Evolutionary conservation across 2,113 vertebrate genomes (phyloP).

Genomic region (Aldabrachelys gigantea): DNA sequence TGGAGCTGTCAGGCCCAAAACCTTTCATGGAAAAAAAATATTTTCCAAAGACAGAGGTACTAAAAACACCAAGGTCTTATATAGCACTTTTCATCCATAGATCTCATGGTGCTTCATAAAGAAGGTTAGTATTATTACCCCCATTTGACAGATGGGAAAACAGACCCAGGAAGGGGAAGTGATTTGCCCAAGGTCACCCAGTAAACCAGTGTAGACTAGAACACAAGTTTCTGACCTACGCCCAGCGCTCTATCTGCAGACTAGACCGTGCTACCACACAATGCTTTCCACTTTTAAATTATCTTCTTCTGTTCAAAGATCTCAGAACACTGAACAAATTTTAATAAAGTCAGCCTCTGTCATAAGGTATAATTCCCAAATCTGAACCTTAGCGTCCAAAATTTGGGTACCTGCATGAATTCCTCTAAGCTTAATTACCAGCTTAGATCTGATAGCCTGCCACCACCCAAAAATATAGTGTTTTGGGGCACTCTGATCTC

Average conservation of each 20-base stretch:
- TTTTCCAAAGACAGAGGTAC: background rate
- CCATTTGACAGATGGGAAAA: rapidly evolving
- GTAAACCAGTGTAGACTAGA: background rate
- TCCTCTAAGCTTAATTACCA: too few relatives aligned
- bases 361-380: too few relatives aligned
- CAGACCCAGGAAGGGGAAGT: background rate
- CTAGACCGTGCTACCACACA: background rate
- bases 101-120: background rate
- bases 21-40: background rate
- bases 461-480: too few relatives aligned
- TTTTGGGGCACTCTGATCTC: too few relatives aligned
- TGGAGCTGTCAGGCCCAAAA: background rate
- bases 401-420: too few relatives aligned
- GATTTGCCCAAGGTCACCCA: background rate
- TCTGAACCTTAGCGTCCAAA: too few relatives aligned
- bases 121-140: background rate
- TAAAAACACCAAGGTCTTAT: background rate
- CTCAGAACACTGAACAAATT: background rate
- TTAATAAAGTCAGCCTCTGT: background rate
- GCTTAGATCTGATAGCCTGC: too few relatives aligned
- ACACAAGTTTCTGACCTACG: background rate
- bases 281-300: background rate
- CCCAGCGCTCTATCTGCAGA: background rate
- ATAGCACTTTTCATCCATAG: background rate
- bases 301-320: background rate